Evolutionary conservation across 2,113 vertebrate species (phyloP).

Genomic region (Mixornis gularis): DNA sequence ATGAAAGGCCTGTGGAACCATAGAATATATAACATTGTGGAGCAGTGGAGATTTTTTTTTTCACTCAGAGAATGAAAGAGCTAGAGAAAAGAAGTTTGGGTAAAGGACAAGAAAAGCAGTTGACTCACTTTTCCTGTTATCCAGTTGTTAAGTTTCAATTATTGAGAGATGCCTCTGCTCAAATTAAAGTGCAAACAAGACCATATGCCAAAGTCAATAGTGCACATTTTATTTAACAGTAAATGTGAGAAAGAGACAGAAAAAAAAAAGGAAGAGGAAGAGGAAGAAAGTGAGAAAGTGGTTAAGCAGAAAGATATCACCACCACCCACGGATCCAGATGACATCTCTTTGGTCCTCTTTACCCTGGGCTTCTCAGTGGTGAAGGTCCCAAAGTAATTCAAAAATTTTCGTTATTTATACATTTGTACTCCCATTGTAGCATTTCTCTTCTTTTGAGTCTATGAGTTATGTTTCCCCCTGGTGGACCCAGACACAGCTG

Average conservation of each 20-base stretch:
- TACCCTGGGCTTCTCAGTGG: neutral
- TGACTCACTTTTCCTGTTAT: neutral
- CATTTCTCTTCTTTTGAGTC: neutral
- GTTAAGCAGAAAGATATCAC: neutral
- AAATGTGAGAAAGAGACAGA: neutral
- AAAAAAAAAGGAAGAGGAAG: neutral
- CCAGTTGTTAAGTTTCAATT: neutral
- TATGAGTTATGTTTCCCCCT: neutral
- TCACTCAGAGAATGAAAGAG: neutral
- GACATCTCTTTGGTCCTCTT: neutral
- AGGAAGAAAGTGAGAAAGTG: neutral
- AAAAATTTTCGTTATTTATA: neutral
- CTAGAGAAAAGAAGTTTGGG: neutral
- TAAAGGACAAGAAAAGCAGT: neutral
- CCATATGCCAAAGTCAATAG: fast-evolving
- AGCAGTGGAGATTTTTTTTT: neutral
- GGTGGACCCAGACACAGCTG: neutral
- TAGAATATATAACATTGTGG: neutral
- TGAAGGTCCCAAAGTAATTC: neutral
- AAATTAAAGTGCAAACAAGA: neutral
- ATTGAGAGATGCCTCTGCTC: neutral
- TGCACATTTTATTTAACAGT: neutral
- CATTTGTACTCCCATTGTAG: neutral
- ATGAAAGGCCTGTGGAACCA: neutral
- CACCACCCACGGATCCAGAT: fast-evolving